Percentiles rank a stretch among this genome's conserved stretches.
phyloP scores from a whole-genome alignment of 37 sponge, comb jelly and placozoan genomes.

The Hexactinellida sp. region DNA sequence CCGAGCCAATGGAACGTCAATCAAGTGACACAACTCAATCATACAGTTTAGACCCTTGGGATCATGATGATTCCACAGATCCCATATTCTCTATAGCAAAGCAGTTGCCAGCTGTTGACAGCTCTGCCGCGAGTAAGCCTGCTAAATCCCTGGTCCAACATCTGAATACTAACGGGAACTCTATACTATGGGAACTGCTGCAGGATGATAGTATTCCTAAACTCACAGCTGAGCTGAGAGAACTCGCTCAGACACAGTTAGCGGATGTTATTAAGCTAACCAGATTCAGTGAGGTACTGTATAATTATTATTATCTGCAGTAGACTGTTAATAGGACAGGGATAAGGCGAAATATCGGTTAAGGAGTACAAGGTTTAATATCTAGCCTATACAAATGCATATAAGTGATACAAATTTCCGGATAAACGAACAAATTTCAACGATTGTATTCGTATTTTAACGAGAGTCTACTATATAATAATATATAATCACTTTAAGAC shows the following conservation, averaged over 20 bases:
- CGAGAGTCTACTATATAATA: too few species aligned
- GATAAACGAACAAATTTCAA: too few species aligned
- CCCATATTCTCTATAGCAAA: not conserved
- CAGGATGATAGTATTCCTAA: not conserved
- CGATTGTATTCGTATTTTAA: too few species aligned
- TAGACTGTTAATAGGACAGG: too few species aligned
- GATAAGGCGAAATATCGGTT: too few species aligned
- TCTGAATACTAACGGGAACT: not conserved
- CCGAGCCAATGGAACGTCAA: slow-evolving; percentile 7
- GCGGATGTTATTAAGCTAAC: not conserved
- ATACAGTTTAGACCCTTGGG: not conserved
- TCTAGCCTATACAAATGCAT: too few species aligned
- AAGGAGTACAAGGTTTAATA: too few species aligned
- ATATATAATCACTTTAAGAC: too few species aligned
- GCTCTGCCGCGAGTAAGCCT: not conserved
- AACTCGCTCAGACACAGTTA: not conserved
- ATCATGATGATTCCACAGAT: not conserved
- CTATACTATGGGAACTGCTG: not conserved
- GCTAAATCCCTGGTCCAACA: not conserved
- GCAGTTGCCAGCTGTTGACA: not conserved
- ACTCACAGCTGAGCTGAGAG: slow-evolving; percentile 1
- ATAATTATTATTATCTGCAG: too few species aligned
- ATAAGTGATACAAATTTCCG: too few species aligned
- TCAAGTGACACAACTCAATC: slow-evolving; percentile 12
- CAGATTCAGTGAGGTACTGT: not conserved